Evolutionary conservation across 2,888 invertebrate genomes (phyloP), one percentile per base, ranked within the genome.

Genomic region (Tipula confusa): DNA sequence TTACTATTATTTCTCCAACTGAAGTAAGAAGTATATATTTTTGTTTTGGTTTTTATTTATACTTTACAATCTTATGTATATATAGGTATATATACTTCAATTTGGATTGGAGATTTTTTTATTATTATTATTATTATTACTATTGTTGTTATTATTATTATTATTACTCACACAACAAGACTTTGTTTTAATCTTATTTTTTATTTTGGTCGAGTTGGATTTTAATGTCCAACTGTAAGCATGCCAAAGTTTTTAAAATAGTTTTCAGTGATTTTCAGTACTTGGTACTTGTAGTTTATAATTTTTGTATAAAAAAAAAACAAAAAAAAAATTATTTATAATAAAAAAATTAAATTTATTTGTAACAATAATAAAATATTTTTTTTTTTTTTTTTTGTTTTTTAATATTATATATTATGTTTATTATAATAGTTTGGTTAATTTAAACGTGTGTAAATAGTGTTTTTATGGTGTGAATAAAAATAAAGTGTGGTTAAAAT

Each of bases 261-360:
- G 82, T 36, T 82, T 82, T 82, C 82, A 82, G 82, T 82, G 82
- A 38, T 82, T 36, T 82, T 38, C 82, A 82, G 82, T 82, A 82
- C 82, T 82, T 82, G 82, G 82, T 82, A 82, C 82, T 82, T 82
- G 82, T 82, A 82, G 82, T 82, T 36, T 29, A 64, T 64, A 64
- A 64, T 64, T 64, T 64, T 64, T 64, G 24, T 64, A 64, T 24
- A 64, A 64, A 64, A 64, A 43, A 36, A 43, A 43, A 64, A 64
- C 18, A 64, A 64, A 43, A 36, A 43, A 43, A 64, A 64, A 64
- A 64, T 64, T 64, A 64, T 43, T 43, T 43, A 43, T 43, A 43
- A 43, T 43, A 43, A 43, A 43, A 6, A 36, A 43, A 43, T 43
- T 64, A 24, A 64, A 24, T 24, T 64, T 64, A 64, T 64, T 64